Base-by-base conservation (phyloP, 2,113 vertebrate genomes). In the Trinectes maculatus region DNA sequence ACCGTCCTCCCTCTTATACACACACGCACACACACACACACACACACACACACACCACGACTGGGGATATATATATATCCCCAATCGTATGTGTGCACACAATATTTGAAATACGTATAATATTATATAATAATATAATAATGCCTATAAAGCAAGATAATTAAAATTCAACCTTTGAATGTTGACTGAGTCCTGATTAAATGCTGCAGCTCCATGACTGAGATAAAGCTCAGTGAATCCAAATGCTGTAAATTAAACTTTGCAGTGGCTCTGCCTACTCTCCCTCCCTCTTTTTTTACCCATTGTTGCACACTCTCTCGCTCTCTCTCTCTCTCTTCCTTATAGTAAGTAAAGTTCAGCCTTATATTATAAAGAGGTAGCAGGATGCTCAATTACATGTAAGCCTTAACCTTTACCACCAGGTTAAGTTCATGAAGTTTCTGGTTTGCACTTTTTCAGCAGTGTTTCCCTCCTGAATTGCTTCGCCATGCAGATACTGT, bases 141-240 rank as follows among this genome's bases (percentile, higher is more conserved):
- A 69, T 24, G 54, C 53, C 57, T 36, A 25, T 67, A 79, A 73
- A 61, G 68, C 63, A 51, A 67, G 42, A 71, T 54, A 33, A 71
- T 71, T 66, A 69, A 62, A 46, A 60, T 44, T 26, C 40, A 54
- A 8, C 26, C 18, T 61, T 53, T 77, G 33, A 53, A 75, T 82
- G 68, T 78, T 87, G 67, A 82, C 77, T 16, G 61, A 82, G 55
- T 56, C 55, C 57, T 83, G 67, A 78, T 83, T 83, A 67, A 59
- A 75, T 69, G 71, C 71, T 71, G 48, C 49, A 57, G 47, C 67
- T 56, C 21, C 15, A 24, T 29, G 39, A 46, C 19, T 70, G 31
- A 54, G 60, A 84, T 67, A 58, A 80, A 82, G 54, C 59, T 75
- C 76, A 80, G 82, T 77, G 73, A 77, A 34, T 6, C n/a, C n/a